Base-by-base conservation (phyloP, 1,140 invertebrate species). In the Scaptomyza graminum region DNA sequence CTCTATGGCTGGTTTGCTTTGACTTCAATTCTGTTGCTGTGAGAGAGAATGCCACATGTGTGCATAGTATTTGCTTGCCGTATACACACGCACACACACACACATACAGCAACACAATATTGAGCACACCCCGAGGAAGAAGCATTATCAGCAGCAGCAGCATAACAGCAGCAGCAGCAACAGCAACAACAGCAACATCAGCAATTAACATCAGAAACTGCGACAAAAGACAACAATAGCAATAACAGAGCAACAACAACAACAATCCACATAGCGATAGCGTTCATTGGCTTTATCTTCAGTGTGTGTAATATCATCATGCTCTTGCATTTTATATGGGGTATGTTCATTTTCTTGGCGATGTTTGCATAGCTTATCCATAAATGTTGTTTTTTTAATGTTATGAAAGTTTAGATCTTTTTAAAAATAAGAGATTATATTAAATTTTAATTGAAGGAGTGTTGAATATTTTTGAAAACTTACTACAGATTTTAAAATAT, bases 211-310 rank as follows among this genome's bases (percentile, higher is more conserved):
- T 15, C 62, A 49, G 2, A 43, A 39, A 34, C 46, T 50, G 7
- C 44, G 49, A 8, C 18, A 47, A 18, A 34, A 16, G 13, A 46
- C 43, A 56, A 46, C 16, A 37, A 43, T 15, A 63, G 28, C 13
- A 54, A 37, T 39, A 68, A 54, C 7, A 31, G 47, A 65, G 44
- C 73, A 56, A 55, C 41, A 46, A 44, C 54, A 70, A 60, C 49
- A 71, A 81, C 61, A 79, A 22, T 11, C 22, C 25, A 50, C 4
- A 46, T n/a, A 49, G 62, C 61, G 79, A 74, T 78, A 63, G 79
- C 79, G 70, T 83, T 74, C 65, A 70, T 78, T 83, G 79, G 61
- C 79, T 67, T 75, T 78, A 83, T 79, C 60, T 65, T 11, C 4
- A n/a, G n/a, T 25, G 13, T 31, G 7, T 34, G 31, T 34, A 56